Conservation (phyloP, 2,797 vertebrate species). For the Botia kubotai region DNA sequence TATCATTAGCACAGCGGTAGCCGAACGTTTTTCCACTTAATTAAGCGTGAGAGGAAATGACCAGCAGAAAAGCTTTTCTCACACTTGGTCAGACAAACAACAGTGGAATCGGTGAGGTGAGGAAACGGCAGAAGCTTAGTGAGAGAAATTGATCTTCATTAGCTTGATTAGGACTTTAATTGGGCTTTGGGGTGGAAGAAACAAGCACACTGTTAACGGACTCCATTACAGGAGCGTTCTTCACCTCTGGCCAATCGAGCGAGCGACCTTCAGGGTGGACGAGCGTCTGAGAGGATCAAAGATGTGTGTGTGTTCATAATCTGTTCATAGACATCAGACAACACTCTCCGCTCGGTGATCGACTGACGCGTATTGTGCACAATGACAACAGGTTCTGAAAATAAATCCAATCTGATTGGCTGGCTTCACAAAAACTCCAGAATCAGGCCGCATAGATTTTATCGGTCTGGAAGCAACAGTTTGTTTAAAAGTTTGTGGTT, state of each 20-base stretch:
- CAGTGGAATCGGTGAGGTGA: conserved; percentile 52
- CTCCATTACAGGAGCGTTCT: conserved; percentile 50
- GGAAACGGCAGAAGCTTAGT: conserved; percentile 54
- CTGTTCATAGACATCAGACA: no score
- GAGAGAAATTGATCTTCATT: conserved; percentile 78
- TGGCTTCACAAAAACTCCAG: no score
- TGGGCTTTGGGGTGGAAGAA: conserved; percentile 67
- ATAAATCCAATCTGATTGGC: no score
- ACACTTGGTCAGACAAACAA: conserved; percentile 43
- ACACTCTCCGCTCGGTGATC: no score
- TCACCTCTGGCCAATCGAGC: conserved; percentile 14
- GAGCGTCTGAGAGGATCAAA: conserved; percentile 17
- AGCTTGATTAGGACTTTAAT: conserved; percentile 76
- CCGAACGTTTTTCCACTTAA: conserved; percentile 68
- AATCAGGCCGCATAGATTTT: no score
- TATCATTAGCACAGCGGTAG: conserved; percentile 60
- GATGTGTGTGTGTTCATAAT: no score
- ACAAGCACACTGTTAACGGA: conserved; percentile 49
- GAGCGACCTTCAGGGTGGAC: conserved; percentile 72
- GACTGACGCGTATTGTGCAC: no score
- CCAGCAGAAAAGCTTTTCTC: conserved; percentile 5
- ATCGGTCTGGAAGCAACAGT: no score
- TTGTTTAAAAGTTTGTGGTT: no score
- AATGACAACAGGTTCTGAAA: no score
- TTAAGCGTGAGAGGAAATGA: conserved; percentile 39